phyloP scores from a whole-genome alignment of 2,113 vertebrate species.

The Cyphomyrus plagiostoma region DNA sequence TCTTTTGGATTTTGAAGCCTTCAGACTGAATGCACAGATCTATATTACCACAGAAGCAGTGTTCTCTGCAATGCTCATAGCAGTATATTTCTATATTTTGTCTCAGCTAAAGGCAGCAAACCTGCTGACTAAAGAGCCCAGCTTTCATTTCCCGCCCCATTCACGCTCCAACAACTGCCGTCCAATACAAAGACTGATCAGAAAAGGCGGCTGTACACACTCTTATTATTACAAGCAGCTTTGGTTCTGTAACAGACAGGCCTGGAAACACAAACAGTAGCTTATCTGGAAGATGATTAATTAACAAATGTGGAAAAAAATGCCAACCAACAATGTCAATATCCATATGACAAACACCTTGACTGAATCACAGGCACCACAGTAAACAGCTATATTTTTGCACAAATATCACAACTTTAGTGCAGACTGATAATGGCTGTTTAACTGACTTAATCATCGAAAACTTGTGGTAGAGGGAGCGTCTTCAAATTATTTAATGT shows the following conservation, averaged over 20 bases:
- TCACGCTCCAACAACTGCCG: background rate
- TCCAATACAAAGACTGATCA: background rate
- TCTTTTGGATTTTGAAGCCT: background rate
- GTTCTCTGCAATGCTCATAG: background rate
- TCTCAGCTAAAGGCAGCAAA: background rate
- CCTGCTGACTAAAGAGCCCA: background rate
- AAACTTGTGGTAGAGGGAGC: background rate
- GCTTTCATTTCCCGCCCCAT: background rate
- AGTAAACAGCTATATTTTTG: background rate
- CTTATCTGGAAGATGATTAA: background rate
- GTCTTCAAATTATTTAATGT: background rate
- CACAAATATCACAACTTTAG: background rate
- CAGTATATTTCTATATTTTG: background rate
- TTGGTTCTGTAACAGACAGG: background rate
- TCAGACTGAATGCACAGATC: background rate
- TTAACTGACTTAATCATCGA: background rate
- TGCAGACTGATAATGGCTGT: background rate
- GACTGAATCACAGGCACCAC: background rate
- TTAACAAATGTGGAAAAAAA: background rate
- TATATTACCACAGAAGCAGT: background rate
- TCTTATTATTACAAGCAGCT: background rate
- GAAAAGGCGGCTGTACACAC: background rate
- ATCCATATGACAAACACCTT: background rate
- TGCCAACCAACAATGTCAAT: background rate
- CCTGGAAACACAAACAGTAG: background rate